Evolutionary conservation across 2,113 vertebrate genomes (phyloP).

Genomic region (Pomatostomus ruficeps): DNA sequence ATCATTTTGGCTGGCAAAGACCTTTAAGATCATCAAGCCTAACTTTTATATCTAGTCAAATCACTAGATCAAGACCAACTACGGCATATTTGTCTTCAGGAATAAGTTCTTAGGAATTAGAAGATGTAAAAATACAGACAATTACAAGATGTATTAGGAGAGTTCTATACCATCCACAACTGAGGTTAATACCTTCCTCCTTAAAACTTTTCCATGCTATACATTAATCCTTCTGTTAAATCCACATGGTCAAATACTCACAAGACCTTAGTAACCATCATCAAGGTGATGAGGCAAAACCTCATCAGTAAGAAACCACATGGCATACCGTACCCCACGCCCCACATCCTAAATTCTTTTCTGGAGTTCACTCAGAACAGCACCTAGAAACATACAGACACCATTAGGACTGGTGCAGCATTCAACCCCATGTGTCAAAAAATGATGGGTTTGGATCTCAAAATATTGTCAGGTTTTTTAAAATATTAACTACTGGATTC

Average conservation of each 20-base stretch:
- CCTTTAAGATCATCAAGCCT: background rate
- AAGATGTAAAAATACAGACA: background rate
- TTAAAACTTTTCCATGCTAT: background rate
- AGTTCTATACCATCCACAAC: background rate
- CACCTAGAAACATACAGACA: background rate
- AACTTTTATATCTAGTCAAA: background rate
- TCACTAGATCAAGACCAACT: background rate
- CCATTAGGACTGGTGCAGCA: background rate
- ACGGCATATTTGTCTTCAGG: background rate
- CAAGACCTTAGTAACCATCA: background rate
- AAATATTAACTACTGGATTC: background rate
- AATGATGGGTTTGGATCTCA: background rate
- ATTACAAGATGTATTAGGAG: background rate
- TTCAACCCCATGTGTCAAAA: background rate
- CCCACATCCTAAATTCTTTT: background rate
- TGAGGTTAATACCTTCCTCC: background rate
- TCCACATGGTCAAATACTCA: background rate
- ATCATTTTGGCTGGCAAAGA: background rate
- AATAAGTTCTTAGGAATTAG: background rate
- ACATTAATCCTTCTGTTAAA: background rate
- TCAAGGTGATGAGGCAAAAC: background rate
- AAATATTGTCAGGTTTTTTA: background rate
- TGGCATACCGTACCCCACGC: fast-evolving
- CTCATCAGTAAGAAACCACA: background rate
- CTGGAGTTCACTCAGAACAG: background rate